Percentiles rank a stretch among this genome's conserved stretches.
Conservation (phyloP, 2,113 vertebrate genomes). For the Bungarus multicinctus region DNA sequence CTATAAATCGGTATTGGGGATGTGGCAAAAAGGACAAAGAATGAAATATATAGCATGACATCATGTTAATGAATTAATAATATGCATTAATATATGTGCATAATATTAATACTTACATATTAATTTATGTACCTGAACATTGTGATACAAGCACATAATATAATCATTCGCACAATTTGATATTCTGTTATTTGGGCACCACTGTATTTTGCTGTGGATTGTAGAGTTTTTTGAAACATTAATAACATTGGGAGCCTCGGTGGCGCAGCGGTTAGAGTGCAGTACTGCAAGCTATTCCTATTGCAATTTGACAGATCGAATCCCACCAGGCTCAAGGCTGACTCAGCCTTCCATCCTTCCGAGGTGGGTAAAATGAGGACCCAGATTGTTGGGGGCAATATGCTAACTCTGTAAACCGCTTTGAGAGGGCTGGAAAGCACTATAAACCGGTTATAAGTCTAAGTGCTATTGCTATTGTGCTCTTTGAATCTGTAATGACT, state of each 20-base stretch:
- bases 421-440: no score
- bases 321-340: no score
- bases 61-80: not conserved
- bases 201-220: not conserved
- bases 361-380: no score
- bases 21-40: not conserved
- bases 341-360: no score
- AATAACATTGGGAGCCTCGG: no score
- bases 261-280: no score
- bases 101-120: not conserved
- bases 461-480: no score
- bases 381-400: no score
- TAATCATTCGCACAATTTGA: not conserved
- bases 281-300: no score
- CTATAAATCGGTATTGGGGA: not conserved
- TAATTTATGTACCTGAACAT: not conserved
- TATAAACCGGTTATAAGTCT: no score
- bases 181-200: not conserved
- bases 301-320: no score
- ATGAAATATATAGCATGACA: not conserved
- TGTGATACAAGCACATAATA: not conserved
- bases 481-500: slow-evolving; percentile 42
- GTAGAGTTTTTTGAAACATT: slow-evolving; percentile 38
- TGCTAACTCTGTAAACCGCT: no score
- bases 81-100: not conserved